Conservation (phyloP, 2,113 vertebrate genomes). For the Tapirus terrestris region DNA sequence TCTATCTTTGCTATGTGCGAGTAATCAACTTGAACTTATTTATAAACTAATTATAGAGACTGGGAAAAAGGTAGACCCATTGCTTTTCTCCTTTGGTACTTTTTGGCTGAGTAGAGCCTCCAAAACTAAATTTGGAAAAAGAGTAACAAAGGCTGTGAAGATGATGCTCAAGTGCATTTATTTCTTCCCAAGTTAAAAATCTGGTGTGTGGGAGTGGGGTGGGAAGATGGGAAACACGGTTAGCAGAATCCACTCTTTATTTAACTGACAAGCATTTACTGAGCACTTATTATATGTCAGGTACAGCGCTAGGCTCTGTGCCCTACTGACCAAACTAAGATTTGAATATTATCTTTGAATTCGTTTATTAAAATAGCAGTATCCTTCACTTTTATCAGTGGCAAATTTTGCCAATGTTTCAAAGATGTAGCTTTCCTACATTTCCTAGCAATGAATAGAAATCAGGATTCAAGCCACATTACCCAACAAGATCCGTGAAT, state of each 20-base stretch:
- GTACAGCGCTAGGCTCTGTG: background rate
- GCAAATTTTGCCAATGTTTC: background rate
- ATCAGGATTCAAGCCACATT: background rate
- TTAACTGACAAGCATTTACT: background rate
- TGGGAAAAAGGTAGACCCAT: background rate
- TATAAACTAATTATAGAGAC: background rate
- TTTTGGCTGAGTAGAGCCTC: background rate
- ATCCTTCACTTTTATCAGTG: background rate
- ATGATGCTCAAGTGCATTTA: background rate
- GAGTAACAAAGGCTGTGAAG: background rate
- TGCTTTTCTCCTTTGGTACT: background rate
- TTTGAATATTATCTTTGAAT: background rate
- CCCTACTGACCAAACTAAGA: background rate
- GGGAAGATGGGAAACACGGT: background rate
- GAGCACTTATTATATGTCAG: background rate
- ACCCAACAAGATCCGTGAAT: background rate
- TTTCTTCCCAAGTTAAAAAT: conserved; percentile 9
- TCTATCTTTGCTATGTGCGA: background rate
- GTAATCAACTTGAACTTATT: conserved; percentile 22
- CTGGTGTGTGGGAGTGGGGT: background rate
- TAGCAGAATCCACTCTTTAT: background rate
- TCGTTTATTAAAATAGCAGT: background rate
- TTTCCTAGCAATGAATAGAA: background rate
- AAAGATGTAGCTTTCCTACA: background rate
- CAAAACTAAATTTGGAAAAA: conserved; percentile 1